Conservation (phyloP, 2,797 vertebrate genomes). For the Bovichtus diacanthus region DNA sequence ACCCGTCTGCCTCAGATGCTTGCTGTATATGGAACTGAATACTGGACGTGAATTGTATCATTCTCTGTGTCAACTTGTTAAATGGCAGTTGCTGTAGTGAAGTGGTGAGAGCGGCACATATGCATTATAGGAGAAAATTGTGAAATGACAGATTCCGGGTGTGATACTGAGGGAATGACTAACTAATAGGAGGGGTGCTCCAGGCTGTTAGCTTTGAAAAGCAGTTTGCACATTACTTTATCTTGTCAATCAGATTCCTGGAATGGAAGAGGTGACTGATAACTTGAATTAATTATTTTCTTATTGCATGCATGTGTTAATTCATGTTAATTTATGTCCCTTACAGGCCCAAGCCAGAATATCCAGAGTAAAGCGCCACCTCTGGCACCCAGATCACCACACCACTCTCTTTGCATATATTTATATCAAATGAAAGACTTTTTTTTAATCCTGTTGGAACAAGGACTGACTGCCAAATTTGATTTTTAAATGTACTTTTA, state of each 20-base stretch:
- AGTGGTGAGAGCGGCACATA: conserved; percentile 88
- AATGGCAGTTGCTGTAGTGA: conserved; percentile 85
- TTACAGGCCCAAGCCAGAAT: conserved; percentile 86
- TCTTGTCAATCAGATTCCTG: conserved; percentile 89
- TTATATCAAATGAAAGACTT: conserved; percentile 85
- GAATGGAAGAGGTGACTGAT: conserved; percentile 88
- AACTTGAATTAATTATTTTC: conserved; percentile 88
- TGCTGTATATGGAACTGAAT: conserved; percentile 82
- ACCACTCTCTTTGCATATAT: conserved; percentile 84
- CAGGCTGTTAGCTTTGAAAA: conserved; percentile 88
- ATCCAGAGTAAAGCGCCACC: conserved; percentile 85
- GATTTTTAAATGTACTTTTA: conserved; percentile 85
- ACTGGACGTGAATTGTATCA: conserved; percentile 84
- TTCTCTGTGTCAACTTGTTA: conserved; percentile 86
- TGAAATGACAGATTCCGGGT: conserved; percentile 91
- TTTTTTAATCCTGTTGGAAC: conserved; percentile 83
- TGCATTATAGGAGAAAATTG: conserved; percentile 89
- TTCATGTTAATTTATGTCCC: conserved; percentile 87
- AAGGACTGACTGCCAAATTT: conserved; percentile 80
- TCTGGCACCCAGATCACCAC: conserved; percentile 85
- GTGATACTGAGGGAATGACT: conserved; percentile 90
- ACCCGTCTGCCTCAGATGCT: conserved; percentile 83
- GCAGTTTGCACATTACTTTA: conserved; percentile 88
- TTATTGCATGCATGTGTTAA: conserved; percentile 87
- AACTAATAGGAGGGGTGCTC: conserved; percentile 90